Evolutionary conservation across 2,888 invertebrate species (phyloP), one percentile per base, ranked within the genome.

Genomic region (Esperia sulphurella): DNA sequence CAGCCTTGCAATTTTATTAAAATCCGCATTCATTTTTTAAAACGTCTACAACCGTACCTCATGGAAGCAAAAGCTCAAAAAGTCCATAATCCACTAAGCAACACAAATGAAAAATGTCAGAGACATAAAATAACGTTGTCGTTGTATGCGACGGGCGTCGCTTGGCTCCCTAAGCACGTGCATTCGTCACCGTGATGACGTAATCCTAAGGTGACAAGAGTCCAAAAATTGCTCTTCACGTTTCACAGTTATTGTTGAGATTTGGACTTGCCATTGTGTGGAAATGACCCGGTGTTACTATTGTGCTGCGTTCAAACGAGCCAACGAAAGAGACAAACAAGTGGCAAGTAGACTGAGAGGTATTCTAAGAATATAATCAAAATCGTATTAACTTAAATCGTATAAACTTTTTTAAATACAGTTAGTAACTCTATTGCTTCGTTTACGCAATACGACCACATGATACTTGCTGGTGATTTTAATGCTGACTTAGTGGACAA

Each of bases 241-340:
- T 65, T 46, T 47, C 60, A 50, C 52, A 56, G 65, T 72, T 76
- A 79, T 78, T 78, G 79, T 79, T 63, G 68, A 72, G 79, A 76
- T 80, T 80, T 75, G 66, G 66, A 65, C 68, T 61, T 57, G 48
- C 61, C 65, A 68, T 77, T 77, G 74, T 77, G 64, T 49, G 51
- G 37, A 33, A 59, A 68, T 69, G 67, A 71, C 68, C 69, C 61
- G 56, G 49, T 51, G 57, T 54, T 55, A 49, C 57, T 54, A 44
- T 48, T 47, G 52, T 65, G 71, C 59, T 55, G 51, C 57, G 61
- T 71, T 71, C 56, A 45, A 55, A 38, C 0, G 8, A 40, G 8
- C 49, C 8, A 39, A 29, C 31, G 8, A 10, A 13, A 9, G 5
- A 6, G 8, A 21, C 8, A 41, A 29, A n/a, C n/a, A n/a, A 12